Evolutionary conservation across 2,888 invertebrate genomes (phyloP).

Genomic region (Anagyrus pseudococci): DNA sequence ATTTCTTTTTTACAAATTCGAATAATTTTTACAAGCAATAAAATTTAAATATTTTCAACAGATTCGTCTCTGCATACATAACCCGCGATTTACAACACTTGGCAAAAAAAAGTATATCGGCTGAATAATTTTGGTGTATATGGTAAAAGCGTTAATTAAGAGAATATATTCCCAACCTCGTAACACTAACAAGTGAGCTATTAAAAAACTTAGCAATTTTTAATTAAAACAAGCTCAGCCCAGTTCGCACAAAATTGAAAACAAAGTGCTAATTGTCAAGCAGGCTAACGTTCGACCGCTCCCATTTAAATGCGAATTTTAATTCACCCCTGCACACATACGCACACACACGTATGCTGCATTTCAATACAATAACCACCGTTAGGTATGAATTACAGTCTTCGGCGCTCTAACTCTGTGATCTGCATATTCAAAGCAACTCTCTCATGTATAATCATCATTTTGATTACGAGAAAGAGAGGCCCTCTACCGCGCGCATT

Average conservation of each 20-base stretch:
- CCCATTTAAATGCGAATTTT: not conserved
- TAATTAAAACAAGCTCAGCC: not conserved
- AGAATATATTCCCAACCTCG: no score
- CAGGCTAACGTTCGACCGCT: constrained; percentile 6
- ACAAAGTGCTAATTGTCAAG: not conserved
- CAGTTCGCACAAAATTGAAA: not conserved
- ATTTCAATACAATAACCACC: constrained; percentile 13
- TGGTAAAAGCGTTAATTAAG: no score
- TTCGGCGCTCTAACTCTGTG: constrained; percentile 19
- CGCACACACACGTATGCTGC: no score
- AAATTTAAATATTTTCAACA: no score
- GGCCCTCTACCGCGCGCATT: not conserved
- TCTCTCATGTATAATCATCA: constrained; percentile 27
- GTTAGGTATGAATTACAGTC: constrained; percentile 24
- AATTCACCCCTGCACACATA: constrained; percentile 5
- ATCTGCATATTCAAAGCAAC: constrained; percentile 28
- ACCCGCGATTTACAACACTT: no score
- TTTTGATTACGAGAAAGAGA: constrained; percentile 11
- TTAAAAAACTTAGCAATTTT: not conserved
- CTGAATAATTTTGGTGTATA: no score
- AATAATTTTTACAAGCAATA: no score
- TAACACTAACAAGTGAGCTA: no score
- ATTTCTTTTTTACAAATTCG: no score
- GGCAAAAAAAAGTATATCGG: no score
- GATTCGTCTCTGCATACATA: no score